Evolutionary conservation across 2,797 vertebrate genomes (phyloP).

Genomic region (Cossypha niveicapilla): DNA sequence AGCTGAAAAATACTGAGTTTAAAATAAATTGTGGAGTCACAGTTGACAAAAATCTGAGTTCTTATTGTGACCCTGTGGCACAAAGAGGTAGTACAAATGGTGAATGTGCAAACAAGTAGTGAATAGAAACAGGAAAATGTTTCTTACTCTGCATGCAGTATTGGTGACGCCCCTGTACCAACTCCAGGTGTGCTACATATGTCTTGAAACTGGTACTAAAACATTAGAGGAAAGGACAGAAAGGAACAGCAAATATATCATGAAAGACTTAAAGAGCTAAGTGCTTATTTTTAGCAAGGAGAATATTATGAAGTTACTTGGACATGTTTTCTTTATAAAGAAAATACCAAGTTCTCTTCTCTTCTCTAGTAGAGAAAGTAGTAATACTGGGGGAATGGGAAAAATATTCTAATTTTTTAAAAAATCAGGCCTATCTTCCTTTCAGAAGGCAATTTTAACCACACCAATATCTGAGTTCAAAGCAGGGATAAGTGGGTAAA

Average conservation of each 20-base stretch:
- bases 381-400: background rate
- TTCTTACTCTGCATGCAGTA: background rate
- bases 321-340: background rate
- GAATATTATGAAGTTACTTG: background rate
- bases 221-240: background rate
- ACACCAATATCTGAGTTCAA: background rate
- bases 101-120: background rate
- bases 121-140: background rate
- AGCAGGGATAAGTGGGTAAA: background rate
- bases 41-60: background rate
- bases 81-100: background rate
- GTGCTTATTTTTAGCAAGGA: background rate
- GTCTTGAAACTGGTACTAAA: background rate
- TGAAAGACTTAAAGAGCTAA: background rate
- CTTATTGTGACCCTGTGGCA: background rate
- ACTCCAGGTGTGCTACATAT: background rate
- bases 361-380: background rate
- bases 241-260: background rate
- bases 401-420: background rate
- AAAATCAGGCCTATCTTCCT: background rate
- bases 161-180: accelerated
- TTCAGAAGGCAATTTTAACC: background rate
- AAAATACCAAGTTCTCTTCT: background rate
- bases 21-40: background rate
- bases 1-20: background rate